These are phyloP conservation scores for Burhinus oedicnemus DNA, from an alignment of 2,113 vertebrate genomes.

Conservation along the genomic window DNA sequence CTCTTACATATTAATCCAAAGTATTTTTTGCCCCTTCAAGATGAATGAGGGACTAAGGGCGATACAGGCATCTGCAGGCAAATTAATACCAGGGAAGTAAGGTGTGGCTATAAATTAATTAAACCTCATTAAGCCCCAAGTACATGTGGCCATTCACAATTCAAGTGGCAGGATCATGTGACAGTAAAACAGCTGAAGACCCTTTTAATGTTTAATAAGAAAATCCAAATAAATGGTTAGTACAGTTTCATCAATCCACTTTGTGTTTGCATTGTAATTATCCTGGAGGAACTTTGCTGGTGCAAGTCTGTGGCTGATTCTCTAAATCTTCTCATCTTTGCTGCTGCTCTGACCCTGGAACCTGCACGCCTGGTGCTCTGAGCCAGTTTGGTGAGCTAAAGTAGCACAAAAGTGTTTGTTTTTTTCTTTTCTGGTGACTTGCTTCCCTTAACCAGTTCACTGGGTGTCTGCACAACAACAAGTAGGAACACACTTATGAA, in stretches of 20 bases:
- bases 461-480: background rate
- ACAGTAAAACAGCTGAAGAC: background rate
- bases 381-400: background rate
- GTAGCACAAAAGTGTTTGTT: background rate
- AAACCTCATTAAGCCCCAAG: constrained; percentile 14
- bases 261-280: background rate
- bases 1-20: background rate
- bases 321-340: background rate
- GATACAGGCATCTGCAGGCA: background rate
- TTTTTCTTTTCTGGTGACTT: background rate
- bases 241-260: background rate
- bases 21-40: background rate
- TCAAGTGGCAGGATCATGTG: background rate
- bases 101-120: constrained; percentile 33
- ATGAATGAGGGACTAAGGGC: background rate
- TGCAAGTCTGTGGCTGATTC: background rate
- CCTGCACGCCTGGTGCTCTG: background rate
- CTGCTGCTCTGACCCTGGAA: background rate
- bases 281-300: background rate
- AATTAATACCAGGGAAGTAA: background rate
- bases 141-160: background rate
- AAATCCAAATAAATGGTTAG: background rate
- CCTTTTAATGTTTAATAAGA: constrained; percentile 8
- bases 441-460: background rate
- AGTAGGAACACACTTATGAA: fast-evolving